These are phyloP conservation scores for Ambastaia sidthimunki DNA, from an alignment of 2,797 vertebrate genomes.

Conservation along the genomic window DNA sequence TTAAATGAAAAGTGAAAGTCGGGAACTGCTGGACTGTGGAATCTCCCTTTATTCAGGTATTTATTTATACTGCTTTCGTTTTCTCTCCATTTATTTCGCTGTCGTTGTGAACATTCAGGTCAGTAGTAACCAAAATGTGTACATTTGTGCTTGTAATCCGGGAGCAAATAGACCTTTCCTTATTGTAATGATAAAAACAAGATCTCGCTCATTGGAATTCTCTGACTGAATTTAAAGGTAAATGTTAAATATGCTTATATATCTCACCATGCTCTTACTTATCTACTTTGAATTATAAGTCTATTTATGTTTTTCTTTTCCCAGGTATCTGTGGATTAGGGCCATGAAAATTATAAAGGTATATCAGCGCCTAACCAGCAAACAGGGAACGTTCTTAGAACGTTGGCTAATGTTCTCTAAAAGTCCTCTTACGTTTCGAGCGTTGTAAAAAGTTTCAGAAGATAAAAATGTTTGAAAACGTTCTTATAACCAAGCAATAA, in stretches of 20 bases:
- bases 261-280: too few relatives aligned
- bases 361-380: not conserved
- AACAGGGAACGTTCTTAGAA: too few relatives aligned
- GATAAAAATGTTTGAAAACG: too few relatives aligned
- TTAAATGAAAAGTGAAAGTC: constrained; percentile 22
- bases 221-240: too few relatives aligned
- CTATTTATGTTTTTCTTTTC: not conserved
- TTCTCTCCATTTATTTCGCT: not conserved
- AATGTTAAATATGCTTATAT: too few relatives aligned
- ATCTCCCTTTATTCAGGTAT: constrained; percentile 16
- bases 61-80: not conserved
- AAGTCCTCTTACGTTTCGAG: too few relatives aligned
- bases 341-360: constrained; percentile 48
- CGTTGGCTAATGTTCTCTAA: too few relatives aligned
- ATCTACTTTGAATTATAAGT: too few relatives aligned
- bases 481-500: too few relatives aligned
- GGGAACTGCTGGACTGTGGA: not conserved
- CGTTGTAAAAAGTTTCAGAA: too few relatives aligned
- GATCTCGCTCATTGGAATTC: too few relatives aligned
- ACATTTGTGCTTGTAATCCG: not conserved
- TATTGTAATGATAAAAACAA: not conserved
- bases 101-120: not conserved
- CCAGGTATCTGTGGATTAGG: not conserved
- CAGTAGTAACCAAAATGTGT: not conserved
- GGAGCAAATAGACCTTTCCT: not conserved